Conservation (phyloP, 2,797 vertebrate species). For the Gallinago solitaria region DNA sequence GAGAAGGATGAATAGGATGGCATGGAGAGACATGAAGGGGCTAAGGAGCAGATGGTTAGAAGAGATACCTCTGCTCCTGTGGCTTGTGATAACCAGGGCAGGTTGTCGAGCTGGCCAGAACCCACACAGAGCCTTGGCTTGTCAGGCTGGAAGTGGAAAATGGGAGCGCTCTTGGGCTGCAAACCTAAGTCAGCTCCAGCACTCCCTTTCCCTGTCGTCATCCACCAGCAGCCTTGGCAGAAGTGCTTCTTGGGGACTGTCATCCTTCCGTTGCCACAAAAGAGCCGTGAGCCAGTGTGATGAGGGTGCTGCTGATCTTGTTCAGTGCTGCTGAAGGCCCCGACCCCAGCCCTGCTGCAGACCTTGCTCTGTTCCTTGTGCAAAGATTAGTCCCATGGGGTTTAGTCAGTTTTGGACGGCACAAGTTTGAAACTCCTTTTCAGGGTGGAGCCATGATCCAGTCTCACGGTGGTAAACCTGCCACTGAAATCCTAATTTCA, state of each 20-base stretch:
- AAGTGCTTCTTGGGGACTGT: background rate
- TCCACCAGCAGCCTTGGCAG: fast-evolving
- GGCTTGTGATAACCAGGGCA: background rate
- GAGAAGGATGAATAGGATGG: background rate
- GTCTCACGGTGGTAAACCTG: background rate
- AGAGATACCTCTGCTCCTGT: background rate
- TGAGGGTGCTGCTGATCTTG: fast-evolving
- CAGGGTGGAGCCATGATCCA: background rate
- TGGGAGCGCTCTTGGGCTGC: background rate
- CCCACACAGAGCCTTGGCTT: background rate
- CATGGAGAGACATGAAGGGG: background rate
- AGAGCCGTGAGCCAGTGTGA: background rate
- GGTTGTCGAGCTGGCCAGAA: background rate
- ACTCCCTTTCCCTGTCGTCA: background rate
- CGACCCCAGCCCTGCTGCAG: background rate
- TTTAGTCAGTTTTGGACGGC: background rate
- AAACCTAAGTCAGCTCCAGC: background rate
- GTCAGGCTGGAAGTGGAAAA: background rate
- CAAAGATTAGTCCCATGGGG: fast-evolving
- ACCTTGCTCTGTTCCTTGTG: background rate
- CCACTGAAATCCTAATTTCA: background rate
- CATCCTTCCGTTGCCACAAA: fast-evolving
- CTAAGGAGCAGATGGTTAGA: background rate
- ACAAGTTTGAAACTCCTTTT: background rate
- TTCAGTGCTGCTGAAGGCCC: fast-evolving